Evolutionary conservation across 2,797 vertebrate species (phyloP).

Genomic region (Distichodus sexfasciatus): DNA sequence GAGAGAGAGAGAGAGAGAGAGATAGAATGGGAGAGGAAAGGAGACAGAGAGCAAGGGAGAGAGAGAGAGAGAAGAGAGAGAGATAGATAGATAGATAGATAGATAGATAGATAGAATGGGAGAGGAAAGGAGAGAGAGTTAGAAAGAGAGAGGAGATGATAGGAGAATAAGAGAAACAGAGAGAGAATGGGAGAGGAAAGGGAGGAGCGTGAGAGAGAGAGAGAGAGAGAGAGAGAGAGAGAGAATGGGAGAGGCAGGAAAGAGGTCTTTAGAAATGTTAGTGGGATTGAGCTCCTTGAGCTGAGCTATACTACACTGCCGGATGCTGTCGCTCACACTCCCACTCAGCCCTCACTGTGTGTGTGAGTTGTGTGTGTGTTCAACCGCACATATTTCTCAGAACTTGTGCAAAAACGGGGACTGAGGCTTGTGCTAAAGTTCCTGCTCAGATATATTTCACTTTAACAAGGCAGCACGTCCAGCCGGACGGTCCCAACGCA

Average conservation of each 20-base stretch:
- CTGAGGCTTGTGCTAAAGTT: too few relatives aligned
- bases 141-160: too few relatives aligned
- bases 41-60: too few relatives aligned
- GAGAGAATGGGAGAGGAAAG: background rate
- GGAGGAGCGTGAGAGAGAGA: background rate
- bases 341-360: slow-evolving; percentile 40
- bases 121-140: too few relatives aligned
- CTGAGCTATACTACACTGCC: slow-evolving; percentile 74
- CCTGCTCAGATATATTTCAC: background rate
- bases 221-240: slow-evolving; percentile 21
- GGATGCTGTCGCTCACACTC: slow-evolving; percentile 73
- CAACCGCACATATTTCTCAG: background rate
- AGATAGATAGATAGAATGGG: too few relatives aligned
- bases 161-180: too few relatives aligned
- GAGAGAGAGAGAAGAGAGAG: too few relatives aligned
- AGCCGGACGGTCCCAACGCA: too few relatives aligned
- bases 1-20: too few relatives aligned
- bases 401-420: background rate
- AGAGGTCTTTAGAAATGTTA: slow-evolving; percentile 19
- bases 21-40: too few relatives aligned
- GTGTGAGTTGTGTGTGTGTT: background rate
- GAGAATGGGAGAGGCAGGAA: slow-evolving; percentile 3
- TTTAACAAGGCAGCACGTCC: slow-evolving; percentile 4
- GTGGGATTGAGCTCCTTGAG: slow-evolving; percentile 20
- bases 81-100: too few relatives aligned